Evolutionary conservation across 1,140 invertebrate genomes (phyloP).

Genomic region (Campoletis sonorensis): DNA sequence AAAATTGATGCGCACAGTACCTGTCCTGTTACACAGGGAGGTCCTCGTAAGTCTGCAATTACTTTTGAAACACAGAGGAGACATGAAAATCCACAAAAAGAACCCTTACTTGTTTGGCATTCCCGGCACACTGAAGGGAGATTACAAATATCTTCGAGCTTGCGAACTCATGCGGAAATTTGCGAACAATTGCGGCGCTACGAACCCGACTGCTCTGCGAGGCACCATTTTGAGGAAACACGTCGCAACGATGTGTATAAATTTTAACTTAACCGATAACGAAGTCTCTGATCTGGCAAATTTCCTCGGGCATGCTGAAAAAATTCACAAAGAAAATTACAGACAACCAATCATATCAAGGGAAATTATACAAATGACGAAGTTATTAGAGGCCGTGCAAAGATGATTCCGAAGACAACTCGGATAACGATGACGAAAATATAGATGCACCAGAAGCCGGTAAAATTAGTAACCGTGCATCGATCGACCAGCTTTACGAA

Average conservation of each 20-base stretch:
- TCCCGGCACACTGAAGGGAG: constrained; percentile 10
- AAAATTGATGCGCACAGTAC: constrained; percentile 36
- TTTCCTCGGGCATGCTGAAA: not conserved
- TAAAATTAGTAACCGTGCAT: not conserved
- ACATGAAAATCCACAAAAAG: not conserved
- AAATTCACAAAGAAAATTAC: not conserved
- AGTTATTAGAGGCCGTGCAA: constrained; percentile 1
- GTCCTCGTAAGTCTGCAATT: constrained; percentile 37
- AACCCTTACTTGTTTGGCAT: constrained; percentile 52
- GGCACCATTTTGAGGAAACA: constrained; percentile 48
- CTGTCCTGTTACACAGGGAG: constrained; percentile 33
- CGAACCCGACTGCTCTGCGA: constrained; percentile 26
- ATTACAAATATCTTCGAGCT: constrained; percentile 5
- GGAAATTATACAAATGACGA: not conserved
- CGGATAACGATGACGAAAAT: not conserved
- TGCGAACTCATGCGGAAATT: constrained; percentile 37
- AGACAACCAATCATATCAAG: not conserved
- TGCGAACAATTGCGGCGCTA: constrained; percentile 33
- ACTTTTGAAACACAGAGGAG: not conserved
- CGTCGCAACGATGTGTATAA: constrained; percentile 42
- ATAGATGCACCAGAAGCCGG: not conserved
- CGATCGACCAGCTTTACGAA: not conserved
- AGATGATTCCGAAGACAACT: not conserved
- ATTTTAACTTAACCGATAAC: not conserved
- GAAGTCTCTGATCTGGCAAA: not conserved